These are phyloP conservation scores for Ptiloglossa arizonensis DNA, from an alignment of 1,140 invertebrate genomes.

Conservation along the genomic window DNA sequence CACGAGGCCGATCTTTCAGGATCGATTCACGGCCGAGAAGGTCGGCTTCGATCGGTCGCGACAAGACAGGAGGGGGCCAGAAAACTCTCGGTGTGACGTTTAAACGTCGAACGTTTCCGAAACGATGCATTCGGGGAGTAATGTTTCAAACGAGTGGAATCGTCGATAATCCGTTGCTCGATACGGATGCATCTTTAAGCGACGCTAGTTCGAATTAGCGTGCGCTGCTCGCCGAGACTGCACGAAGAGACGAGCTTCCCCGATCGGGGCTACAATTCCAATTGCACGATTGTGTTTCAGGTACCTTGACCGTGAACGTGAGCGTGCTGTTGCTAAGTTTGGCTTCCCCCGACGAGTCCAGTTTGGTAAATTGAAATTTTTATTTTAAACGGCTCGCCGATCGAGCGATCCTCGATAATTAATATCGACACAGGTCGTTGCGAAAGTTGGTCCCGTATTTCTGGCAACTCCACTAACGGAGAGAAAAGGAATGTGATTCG, in stretches of 20 bases:
- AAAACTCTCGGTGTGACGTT: no score
- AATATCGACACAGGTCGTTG: no score
- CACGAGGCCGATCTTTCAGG: not conserved
- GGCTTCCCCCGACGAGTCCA: constrained; percentile 96
- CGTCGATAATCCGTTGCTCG: not conserved
- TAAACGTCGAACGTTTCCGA: no score
- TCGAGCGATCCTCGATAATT: no score
- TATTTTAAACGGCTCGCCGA: no score
- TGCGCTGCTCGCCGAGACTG: constrained; percentile 15
- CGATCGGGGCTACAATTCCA: not conserved
- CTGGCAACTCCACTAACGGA: no score
- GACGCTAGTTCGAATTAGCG: constrained; percentile 24
- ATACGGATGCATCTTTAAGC: constrained; percentile 32
- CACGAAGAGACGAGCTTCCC: not conserved
- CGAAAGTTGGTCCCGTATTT: no score
- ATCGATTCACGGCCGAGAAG: not conserved
- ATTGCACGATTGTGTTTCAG: constrained; percentile 80
- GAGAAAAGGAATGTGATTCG: no score
- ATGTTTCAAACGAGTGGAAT: not conserved
- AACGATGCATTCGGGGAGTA: no score
- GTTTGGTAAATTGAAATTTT: constrained; percentile 86
- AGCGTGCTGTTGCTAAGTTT: constrained; percentile 95
- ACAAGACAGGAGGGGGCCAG: not conserved
- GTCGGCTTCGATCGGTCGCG: not conserved
- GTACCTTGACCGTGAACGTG: constrained; percentile 94